A percentile compares a stretch with the other conserved stretches of the same genome.
Evolutionary conservation across 2,797 vertebrate genomes (phyloP).

Genomic region (Amphiprion clarkii): DNA sequence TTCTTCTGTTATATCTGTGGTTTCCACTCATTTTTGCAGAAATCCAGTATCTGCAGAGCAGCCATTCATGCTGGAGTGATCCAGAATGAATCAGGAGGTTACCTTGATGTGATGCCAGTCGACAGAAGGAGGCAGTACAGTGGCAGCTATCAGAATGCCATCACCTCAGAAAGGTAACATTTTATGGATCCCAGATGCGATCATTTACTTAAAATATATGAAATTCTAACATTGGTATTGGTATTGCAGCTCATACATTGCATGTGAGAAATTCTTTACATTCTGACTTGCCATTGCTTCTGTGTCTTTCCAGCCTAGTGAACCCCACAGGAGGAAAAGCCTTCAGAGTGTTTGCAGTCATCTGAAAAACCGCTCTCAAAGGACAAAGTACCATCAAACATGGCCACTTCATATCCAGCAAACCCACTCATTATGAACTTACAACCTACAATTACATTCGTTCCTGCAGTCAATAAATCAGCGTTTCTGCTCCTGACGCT

Average conservation of each 20-base stretch:
- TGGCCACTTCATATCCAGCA: conserved; percentile 44
- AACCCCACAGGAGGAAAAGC: conserved; percentile 94
- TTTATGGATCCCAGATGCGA: not conserved
- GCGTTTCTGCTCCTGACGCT: conserved; percentile 15
- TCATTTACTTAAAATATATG: not conserved
- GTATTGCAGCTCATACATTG: not conserved
- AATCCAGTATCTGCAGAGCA: conserved; percentile 95
- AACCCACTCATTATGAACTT: conserved; percentile 58
- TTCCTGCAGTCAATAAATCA: conserved; percentile 40
- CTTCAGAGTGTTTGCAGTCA: conserved; percentile 97
- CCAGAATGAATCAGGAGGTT: conserved; percentile 90
- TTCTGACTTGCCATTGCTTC: not conserved
- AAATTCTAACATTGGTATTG: not conserved
- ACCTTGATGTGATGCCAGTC: conserved; percentile 96
- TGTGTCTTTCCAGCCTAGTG: conserved; percentile 85
- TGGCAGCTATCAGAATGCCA: conserved; percentile 92
- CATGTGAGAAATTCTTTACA: not conserved
- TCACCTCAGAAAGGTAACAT: conserved; percentile 92
- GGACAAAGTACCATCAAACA: conserved; percentile 49
- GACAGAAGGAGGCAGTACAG: conserved; percentile 91
- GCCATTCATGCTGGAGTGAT: conserved; percentile 96
- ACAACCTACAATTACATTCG: conserved; percentile 66
- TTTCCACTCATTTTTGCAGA: conserved; percentile 72
- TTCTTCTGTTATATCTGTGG: too few relatives aligned
- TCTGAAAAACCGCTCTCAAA: conserved; percentile 84